phyloP scores from a whole-genome alignment of 2,888 invertebrate genomes.

The Amphipoea oculea region DNA sequence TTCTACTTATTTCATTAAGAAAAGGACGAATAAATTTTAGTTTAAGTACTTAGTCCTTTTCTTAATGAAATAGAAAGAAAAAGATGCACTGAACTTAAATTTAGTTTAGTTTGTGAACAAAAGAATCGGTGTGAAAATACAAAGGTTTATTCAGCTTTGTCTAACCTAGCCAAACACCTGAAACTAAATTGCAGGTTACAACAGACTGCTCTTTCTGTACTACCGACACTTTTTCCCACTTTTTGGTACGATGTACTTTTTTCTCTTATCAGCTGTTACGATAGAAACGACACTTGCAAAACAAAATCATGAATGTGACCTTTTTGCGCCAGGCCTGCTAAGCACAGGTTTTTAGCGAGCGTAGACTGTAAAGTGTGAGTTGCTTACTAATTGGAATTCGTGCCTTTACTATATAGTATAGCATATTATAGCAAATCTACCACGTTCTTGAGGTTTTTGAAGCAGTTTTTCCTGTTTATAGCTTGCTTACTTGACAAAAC shows the following conservation, averaged over 20 bases:
- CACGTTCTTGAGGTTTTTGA: background rate
- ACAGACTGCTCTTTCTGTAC: background rate
- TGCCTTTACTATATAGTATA: background rate
- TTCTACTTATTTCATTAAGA: no score
- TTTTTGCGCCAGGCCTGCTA: background rate
- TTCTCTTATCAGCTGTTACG: background rate
- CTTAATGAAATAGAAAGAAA: no score
- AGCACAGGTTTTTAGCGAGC: constrained; percentile 1
- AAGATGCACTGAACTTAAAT: no score
- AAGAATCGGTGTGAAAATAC: background rate
- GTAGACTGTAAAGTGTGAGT: background rate
- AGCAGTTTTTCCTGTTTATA: constrained; percentile 39
- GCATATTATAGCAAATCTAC: background rate
- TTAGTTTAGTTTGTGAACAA: no score
- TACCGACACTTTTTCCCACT: background rate
- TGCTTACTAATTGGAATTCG: constrained; percentile 12
- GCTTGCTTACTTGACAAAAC: background rate
- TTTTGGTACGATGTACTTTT: background rate
- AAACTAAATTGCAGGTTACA: background rate
- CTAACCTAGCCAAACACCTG: background rate
- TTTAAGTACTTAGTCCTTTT: no score
- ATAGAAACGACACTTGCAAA: background rate
- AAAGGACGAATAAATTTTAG: no score
- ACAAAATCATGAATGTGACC: constrained; percentile 8
- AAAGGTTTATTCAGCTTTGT: background rate